Evolutionary conservation across 2,113 vertebrate species (phyloP), one percentile per base, ranked within the genome.

Genomic region (Entomyzon cyanotis): DNA sequence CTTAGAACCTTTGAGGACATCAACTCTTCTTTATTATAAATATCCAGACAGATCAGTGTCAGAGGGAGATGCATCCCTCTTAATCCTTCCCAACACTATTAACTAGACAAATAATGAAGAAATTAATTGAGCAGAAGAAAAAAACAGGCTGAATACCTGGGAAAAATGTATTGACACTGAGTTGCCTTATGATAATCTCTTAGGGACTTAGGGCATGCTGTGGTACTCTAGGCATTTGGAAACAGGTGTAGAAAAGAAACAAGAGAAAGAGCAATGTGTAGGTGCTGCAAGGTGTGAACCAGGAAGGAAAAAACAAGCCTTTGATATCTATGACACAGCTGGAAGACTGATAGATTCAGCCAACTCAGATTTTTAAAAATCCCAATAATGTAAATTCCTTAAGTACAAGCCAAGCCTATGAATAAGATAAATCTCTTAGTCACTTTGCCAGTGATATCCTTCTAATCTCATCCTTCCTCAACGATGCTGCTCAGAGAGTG

Each of bases 391-490:
- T 94, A 96, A 97, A 96, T 91, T 94, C 90, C 81, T 79, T 93
- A 96, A 96, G 46, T 94, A 94, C 25, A 11, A 96, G 82, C 47
- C 89, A 95, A 97, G 80, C 77, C 94, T 89, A 82, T 39, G 91
- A 95, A 94, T 91, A 87, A 95, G 89, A 95, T 94, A 96, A 96
- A 96, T 97, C 94, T 93, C 91, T 94, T 96, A 95, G 93, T 96
- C 94, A 93, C 44, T 97, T 96, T 92, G 91, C 88, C 74, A 93
- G 75, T 81, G 86, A 96, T 93, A 95, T 70, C 93, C 92, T 91
- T 75, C 95, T 96, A 97, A 96, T 97, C 96, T 97, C 86, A 95
- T 96, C 93, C 93, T 88, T 96, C 75, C 87, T 95, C 82, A 93
- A n/a, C 2, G 11, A 80, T 17, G 30, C 84, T 87, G 85, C 79